These are phyloP conservation scores for Ceuthmochares aereus DNA, from an alignment of 2,113 vertebrate genomes.

Conservation along the genomic window DNA sequence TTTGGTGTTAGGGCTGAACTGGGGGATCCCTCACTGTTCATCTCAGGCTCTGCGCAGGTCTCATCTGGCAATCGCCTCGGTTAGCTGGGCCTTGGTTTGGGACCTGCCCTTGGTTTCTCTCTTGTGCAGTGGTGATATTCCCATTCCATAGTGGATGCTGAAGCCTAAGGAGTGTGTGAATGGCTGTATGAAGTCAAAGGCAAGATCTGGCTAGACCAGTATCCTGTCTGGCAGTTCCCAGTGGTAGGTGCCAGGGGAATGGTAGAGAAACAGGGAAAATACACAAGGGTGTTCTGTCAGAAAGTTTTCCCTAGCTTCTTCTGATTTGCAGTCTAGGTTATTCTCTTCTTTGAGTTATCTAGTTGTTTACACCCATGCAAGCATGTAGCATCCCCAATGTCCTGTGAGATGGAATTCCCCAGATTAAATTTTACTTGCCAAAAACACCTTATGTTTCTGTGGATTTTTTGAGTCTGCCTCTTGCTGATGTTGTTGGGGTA, in stretches of 20 bases:
- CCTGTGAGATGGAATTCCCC: not conserved
- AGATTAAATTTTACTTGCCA: not conserved
- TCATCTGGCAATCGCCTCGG: not conserved
- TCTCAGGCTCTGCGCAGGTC: not conserved
- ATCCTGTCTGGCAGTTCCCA: not conserved
- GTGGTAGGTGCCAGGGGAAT: rapidly evolving
- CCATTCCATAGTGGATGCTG: not conserved
- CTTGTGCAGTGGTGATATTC: rapidly evolving
- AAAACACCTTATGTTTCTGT: not conserved
- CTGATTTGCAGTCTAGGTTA: not conserved
- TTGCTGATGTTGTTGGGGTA: not conserved
- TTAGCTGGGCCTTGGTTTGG: not conserved
- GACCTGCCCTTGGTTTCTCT: not conserved
- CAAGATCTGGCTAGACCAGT: not conserved
- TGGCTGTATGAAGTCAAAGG: not conserved
- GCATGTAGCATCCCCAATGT: not conserved
- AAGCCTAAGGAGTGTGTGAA: not conserved
- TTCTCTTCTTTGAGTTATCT: not conserved
- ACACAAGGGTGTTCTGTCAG: not conserved
- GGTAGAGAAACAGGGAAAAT: not conserved
- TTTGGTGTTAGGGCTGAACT: not conserved
- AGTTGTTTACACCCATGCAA: not conserved
- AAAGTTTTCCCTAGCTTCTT: not conserved
- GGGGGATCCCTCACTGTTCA: not conserved
- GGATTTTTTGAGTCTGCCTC: not conserved